Percentiles rank a stretch among this genome's conserved stretches.
phyloP scores from a whole-genome alignment of 2,113 vertebrate species.

The Parus major region DNA sequence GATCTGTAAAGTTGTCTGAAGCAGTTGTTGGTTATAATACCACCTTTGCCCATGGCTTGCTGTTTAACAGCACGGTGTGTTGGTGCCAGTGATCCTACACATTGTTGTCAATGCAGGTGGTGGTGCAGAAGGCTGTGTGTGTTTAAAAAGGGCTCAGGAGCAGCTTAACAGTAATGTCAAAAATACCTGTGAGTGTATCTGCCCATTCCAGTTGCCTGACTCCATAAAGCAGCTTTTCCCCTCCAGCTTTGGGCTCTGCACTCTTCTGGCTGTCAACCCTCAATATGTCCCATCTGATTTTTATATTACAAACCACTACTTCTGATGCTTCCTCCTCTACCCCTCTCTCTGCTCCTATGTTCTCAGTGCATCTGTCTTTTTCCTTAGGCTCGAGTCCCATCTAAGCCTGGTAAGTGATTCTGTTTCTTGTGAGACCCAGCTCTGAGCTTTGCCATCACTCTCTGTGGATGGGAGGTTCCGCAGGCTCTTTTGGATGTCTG shows the following conservation, averaged over 20 bases:
- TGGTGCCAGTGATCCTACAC: neutral
- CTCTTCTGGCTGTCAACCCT: neutral
- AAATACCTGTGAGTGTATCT: neutral
- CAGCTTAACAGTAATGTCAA: neutral
- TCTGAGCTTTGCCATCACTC: neutral
- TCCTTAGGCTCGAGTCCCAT: neutral
- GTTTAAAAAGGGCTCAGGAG: neutral
- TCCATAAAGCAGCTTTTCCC: neutral
- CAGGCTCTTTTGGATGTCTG: neutral
- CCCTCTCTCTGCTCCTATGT: neutral
- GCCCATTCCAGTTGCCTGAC: neutral
- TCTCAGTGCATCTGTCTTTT: neutral
- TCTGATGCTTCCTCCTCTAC: neutral
- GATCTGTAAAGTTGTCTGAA: slow-evolving; percentile 10
- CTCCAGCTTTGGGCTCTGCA: neutral
- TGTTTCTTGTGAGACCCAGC: neutral
- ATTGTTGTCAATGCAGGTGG: neutral
- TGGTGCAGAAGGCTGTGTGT: neutral
- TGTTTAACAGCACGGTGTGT: neutral
- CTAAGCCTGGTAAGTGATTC: neutral
- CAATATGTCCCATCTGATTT: neutral
- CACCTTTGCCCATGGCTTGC: neutral
- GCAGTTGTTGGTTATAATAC: neutral
- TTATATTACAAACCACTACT: neutral
- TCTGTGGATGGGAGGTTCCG: neutral